Evolutionary conservation across 2,797 vertebrate species (phyloP).

Genomic region (Pyrocephalus nanus): DNA sequence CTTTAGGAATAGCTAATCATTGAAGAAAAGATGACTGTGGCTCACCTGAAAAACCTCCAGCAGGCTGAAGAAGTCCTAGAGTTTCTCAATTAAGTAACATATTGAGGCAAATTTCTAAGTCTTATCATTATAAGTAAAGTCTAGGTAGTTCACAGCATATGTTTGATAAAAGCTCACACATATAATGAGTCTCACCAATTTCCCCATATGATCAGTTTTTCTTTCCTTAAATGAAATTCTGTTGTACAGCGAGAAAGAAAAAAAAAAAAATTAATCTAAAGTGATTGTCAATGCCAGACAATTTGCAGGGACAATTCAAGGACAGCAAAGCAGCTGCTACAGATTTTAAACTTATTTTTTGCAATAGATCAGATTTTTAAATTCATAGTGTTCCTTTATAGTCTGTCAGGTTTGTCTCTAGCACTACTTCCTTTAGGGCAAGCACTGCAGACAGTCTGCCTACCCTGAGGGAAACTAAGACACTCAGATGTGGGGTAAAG

Average conservation of each 20-base stretch:
- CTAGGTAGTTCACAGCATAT: background rate
- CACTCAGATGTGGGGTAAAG: constrained; percentile 44
- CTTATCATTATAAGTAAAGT: background rate
- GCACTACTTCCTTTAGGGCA: constrained; percentile 51
- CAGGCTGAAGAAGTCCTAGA: background rate
- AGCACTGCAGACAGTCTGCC: constrained; percentile 35
- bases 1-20: background rate
- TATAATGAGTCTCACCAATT: background rate
- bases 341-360: constrained; percentile 50
- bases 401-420: constrained; percentile 19
- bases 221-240: background rate
- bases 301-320: constrained; percentile 41
- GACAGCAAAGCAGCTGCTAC: background rate
- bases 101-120: background rate
- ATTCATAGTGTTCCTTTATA: constrained; percentile 21
- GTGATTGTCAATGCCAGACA: background rate
- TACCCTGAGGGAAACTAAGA: constrained; percentile 54
- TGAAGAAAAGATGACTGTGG: background rate
- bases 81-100: background rate
- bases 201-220: background rate
- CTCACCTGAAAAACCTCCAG: background rate
- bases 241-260: background rate
- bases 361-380: background rate
- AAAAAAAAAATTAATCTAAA: background rate
- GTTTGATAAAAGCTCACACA: background rate